Evolutionary conservation across 2,113 vertebrate genomes (phyloP).

Genomic region (Cisticola juncidis): DNA sequence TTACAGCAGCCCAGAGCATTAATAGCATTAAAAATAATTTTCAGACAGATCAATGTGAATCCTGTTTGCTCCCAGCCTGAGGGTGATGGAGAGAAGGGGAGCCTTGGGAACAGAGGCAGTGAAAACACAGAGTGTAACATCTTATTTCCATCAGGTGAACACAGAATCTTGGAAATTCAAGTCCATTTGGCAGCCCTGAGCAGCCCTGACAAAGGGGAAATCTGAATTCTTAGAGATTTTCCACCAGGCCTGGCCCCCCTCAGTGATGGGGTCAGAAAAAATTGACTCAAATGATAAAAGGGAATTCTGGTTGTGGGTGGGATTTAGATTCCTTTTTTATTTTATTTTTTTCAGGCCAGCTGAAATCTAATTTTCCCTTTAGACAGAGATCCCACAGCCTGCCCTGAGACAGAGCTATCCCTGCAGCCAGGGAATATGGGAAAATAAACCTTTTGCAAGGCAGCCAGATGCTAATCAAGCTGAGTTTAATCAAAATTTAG

Average conservation of each 20-base stretch:
- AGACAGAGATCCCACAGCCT: neutral
- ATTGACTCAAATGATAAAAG: neutral
- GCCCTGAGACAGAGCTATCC: neutral
- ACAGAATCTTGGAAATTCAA: conserved; percentile 22
- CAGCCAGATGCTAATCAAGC: neutral
- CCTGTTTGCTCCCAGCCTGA: neutral
- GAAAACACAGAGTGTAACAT: neutral
- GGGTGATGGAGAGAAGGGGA: neutral
- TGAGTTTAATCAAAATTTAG: conserved; percentile 2
- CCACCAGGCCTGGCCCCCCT: neutral
- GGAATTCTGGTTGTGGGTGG: neutral
- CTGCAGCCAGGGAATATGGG: neutral
- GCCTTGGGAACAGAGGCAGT: neutral
- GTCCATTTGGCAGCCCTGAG: neutral
- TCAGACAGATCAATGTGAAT: conserved; percentile 14
- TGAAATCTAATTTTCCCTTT: neutral
- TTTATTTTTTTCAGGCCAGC: neutral
- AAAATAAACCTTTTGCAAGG: neutral
- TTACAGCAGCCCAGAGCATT: neutral
- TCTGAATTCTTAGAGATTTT: neutral
- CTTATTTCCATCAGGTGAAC: conserved; percentile 23
- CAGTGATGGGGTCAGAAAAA: neutral
- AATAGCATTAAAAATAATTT: conserved; percentile 42
- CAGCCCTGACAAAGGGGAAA: neutral
- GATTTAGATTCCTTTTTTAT: neutral